Percentiles rank a stretch among this genome's conserved stretches.
Conservation (phyloP, 2,888 invertebrate species). For the Trilocha varians region DNA sequence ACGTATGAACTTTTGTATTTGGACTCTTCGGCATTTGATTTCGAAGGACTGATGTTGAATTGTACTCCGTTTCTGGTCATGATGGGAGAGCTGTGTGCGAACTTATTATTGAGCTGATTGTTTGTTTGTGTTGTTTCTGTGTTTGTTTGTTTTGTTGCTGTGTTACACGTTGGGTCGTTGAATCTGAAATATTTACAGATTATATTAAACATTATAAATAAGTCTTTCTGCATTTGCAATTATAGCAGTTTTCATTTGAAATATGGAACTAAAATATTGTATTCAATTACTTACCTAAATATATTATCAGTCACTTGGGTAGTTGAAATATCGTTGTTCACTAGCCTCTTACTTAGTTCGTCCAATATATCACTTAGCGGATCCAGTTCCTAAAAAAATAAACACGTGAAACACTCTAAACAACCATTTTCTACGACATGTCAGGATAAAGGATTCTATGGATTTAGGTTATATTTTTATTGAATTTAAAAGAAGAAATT, state of each 20-base stretch:
- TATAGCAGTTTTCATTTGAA: too few relatives aligned
- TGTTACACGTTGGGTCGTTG: conserved; percentile 76
- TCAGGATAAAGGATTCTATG: too few relatives aligned
- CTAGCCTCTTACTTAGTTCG: conserved; percentile 76
- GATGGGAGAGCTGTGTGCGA: conserved; percentile 67
- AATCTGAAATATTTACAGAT: conserved; percentile 50
- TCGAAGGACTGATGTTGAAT: conserved; percentile 64
- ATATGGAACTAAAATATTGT: too few relatives aligned
- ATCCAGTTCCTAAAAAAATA: conserved; percentile 68
- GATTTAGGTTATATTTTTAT: too few relatives aligned
- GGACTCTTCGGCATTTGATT: conserved; percentile 58
- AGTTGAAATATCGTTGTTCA: conserved; percentile 52
- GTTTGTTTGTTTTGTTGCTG: conserved; percentile 39
- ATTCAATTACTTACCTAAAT: conserved; percentile 56
- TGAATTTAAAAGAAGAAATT: too few relatives aligned
- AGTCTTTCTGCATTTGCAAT: too few relatives aligned
- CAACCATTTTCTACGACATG: too few relatives aligned
- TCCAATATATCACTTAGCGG: conserved; percentile 80
- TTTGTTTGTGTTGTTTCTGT: conserved; percentile 32
- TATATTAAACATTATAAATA: too few relatives aligned
- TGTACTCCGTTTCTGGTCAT: conserved; percentile 72
- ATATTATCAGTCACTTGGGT: conserved; percentile 72
- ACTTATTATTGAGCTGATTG: conserved; percentile 45
- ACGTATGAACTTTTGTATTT: conserved; percentile 55
- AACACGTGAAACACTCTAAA: neutral